These are phyloP conservation scores for Zosterops lateralis DNA, from an alignment of 2,113 vertebrate species.

Conservation along the genomic window DNA sequence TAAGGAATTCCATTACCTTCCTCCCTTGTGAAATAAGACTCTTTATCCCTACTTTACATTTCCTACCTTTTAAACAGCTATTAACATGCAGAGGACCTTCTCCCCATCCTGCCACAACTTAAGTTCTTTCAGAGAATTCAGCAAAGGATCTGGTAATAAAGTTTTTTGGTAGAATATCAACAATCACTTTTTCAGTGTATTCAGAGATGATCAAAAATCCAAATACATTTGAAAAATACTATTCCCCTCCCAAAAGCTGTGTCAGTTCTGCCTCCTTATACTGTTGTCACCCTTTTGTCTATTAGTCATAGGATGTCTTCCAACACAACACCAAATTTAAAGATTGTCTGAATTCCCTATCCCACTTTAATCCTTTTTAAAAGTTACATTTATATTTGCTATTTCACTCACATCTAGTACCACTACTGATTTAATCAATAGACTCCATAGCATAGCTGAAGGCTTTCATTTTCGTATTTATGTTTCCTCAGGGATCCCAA, in stretches of 20 bases:
- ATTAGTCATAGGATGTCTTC: background rate
- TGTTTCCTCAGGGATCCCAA: background rate
- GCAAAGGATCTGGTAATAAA: background rate
- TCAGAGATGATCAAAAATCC: background rate
- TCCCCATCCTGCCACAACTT: background rate
- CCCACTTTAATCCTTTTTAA: background rate
- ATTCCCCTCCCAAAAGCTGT: background rate
- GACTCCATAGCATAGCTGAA: background rate
- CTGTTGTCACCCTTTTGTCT: background rate
- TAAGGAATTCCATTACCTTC: background rate
- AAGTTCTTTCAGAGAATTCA: background rate
- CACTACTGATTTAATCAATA: background rate
- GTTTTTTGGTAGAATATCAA: background rate
- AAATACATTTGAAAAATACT: background rate
- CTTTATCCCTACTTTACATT: background rate
- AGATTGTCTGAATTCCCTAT: background rate
- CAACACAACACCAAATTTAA: background rate
- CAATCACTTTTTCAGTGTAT: background rate
- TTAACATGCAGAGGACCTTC: background rate
- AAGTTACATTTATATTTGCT: background rate
- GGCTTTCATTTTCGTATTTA: background rate
- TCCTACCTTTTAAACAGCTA: background rate
- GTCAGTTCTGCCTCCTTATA: background rate
- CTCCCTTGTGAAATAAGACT: background rate
- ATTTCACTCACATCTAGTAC: background rate